Evolutionary conservation across 2,888 invertebrate species (phyloP).

Genomic region (Cheilosia impressa): DNA sequence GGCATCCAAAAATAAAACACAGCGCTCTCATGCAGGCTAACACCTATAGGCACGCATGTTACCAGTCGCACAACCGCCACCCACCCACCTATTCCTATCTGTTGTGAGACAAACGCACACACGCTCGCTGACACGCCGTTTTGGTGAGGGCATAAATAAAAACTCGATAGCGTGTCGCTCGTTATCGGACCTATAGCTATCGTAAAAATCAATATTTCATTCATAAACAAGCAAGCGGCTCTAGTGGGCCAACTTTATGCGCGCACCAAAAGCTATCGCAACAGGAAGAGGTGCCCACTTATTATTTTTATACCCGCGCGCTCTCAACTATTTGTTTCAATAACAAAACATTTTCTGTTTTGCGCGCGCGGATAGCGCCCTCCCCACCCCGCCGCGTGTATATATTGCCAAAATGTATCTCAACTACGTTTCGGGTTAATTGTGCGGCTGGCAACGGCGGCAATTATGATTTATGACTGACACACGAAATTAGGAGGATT

Average conservation of each 20-base stretch:
- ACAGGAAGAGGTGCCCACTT: slow-evolving; percentile 47
- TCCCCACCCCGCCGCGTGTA: background rate
- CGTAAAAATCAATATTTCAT: slow-evolving; percentile 72
- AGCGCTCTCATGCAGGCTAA: slow-evolving; percentile 56
- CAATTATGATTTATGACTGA: slow-evolving; percentile 68
- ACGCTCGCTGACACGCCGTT: slow-evolving; percentile 7
- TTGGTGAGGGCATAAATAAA: slow-evolving; percentile 1
- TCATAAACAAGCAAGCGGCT: slow-evolving; percentile 50
- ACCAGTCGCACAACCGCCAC: slow-evolving; percentile 28
- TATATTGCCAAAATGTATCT: slow-evolving; percentile 41
- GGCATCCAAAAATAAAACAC: slow-evolving; percentile 71
- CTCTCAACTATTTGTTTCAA: slow-evolving; percentile 48
- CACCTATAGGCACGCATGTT: slow-evolving; percentile 57
- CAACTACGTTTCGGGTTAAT: slow-evolving; percentile 37
- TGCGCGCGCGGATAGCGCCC: background rate
- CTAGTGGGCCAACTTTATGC: slow-evolving; percentile 40
- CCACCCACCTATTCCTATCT: slow-evolving; percentile 50
- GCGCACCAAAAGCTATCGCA: background rate
- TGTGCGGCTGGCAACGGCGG: slow-evolving; percentile 33
- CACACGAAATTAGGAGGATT: slow-evolving; percentile 61
- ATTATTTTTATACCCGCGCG: slow-evolving; percentile 18
- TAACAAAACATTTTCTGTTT: slow-evolving; percentile 28
- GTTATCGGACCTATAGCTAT: slow-evolving; percentile 48
- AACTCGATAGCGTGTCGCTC: slow-evolving; percentile 15
- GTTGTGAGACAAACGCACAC: slow-evolving; percentile 15